A percentile compares a stretch with the other conserved stretches of the same genome.
Evolutionary conservation across 2,113 vertebrate genomes (phyloP).

Genomic region (Psophia crepitans): DNA sequence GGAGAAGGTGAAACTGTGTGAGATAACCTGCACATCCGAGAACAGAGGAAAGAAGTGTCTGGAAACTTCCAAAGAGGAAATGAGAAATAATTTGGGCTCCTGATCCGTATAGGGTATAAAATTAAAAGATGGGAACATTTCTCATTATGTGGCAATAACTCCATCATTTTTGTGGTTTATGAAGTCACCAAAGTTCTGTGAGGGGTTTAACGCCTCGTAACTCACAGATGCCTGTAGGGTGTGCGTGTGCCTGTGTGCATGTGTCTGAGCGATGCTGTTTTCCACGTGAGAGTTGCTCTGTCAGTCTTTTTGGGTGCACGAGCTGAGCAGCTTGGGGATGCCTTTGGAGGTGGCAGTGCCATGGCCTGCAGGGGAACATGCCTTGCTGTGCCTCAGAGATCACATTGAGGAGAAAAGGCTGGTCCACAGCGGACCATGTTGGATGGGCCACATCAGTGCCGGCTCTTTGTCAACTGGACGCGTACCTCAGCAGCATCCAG

Average conservation of each 20-base stretch:
- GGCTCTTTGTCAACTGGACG: not conserved
- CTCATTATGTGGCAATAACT: not conserved
- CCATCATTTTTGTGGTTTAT: conserved; percentile 15
- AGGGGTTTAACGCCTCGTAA: not conserved
- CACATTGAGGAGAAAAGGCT: not conserved
- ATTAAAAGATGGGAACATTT: not conserved
- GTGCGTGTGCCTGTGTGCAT: not conserved
- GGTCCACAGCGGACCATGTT: accelerated
- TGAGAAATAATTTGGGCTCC: not conserved
- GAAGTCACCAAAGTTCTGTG: not conserved
- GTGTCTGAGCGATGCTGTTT: not conserved
- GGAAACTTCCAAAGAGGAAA: not conserved
- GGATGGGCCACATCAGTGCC: not conserved
- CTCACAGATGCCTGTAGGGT: not conserved
- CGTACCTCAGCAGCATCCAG: not conserved
- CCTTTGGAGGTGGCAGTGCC: not conserved
- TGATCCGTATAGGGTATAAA: not conserved
- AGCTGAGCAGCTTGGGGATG: not conserved
- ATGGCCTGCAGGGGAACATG: accelerated
- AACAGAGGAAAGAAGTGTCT: not conserved
- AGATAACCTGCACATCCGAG: not conserved
- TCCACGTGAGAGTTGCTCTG: not conserved
- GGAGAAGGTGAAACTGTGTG: not conserved
- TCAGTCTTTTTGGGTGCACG: accelerated
- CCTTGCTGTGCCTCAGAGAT: accelerated